Percentiles rank a stretch among this genome's conserved stretches.
These are phyloP conservation scores for Apotomis turbidana DNA, from an alignment of 2,888 invertebrate species.

Conservation along the genomic window DNA sequence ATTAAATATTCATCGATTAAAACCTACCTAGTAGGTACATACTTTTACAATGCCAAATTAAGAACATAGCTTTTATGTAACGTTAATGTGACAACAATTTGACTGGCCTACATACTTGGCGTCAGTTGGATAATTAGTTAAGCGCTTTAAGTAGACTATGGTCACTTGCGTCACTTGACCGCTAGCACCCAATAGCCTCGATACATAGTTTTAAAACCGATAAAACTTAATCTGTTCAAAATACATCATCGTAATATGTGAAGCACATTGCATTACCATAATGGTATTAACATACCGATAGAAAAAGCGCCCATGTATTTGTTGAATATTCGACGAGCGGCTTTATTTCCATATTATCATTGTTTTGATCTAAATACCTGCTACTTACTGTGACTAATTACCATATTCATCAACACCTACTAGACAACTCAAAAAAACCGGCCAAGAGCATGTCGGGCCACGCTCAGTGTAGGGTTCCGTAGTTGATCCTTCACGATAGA, in stretches of 20 bases:
- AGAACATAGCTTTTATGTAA: neutral
- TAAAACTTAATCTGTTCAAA: neutral
- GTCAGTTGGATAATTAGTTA: conserved; percentile 12
- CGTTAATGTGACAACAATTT: neutral
- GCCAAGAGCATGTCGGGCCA: too few species aligned
- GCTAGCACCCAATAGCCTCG: conserved; percentile 18
- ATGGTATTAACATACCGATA: neutral
- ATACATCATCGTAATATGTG: conserved; percentile 5
- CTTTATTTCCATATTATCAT: neutral
- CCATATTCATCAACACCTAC: too few species aligned
- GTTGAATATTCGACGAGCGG: neutral
- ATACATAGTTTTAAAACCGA: conserved; percentile 18
- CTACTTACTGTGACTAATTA: neutral
- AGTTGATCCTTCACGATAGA: too few species aligned
- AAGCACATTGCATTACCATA: neutral
- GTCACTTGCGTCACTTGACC: conserved; percentile 23
- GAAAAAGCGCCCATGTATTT: neutral
- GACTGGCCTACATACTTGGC: conserved; percentile 9
- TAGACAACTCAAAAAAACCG: too few species aligned
- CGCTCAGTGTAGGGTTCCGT: too few species aligned
- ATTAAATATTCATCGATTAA: too few species aligned
- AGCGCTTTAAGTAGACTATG: conserved; percentile 6
- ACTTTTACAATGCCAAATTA: neutral
- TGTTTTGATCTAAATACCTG: neutral
- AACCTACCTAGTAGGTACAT: neutral